phyloP scores from a whole-genome alignment of 2,797 vertebrate species.

The Cephalopachus bancanus region DNA sequence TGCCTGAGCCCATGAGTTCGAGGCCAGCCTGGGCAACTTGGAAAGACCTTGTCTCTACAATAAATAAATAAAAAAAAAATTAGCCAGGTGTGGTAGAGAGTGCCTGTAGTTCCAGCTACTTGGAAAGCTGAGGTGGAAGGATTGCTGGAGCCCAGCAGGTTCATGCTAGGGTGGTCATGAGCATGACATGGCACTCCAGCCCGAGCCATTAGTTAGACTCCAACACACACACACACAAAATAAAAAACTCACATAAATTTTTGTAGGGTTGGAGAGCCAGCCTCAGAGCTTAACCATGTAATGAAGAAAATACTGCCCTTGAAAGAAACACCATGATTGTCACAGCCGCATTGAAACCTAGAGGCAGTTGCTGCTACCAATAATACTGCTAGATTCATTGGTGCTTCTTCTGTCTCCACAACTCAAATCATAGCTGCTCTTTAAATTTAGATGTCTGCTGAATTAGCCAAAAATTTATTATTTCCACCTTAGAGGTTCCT shows the following conservation, averaged over 20 bases:
- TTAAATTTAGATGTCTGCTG: not conserved
- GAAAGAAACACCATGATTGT: not conserved
- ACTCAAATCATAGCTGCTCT: not conserved
- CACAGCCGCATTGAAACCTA: not conserved
- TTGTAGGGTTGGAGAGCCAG: not conserved
- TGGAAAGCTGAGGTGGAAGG: no score
- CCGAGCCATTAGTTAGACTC: no score
- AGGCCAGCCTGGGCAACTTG: no score
- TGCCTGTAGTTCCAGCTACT: no score
- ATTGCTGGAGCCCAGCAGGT: no score
- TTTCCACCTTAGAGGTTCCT: not conserved
- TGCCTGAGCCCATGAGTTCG: no score
- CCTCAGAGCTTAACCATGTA: not conserved
- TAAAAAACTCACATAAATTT: not conserved
- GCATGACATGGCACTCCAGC: no score
- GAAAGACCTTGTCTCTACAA: no score
- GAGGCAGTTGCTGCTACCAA: rapidly evolving
- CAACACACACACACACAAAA: not conserved
- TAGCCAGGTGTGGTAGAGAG: no score
- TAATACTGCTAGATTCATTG: rapidly evolving
- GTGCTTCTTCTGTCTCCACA: not conserved
- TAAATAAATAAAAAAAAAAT: no score
- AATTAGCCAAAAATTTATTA: not conserved
- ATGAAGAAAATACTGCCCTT: not conserved
- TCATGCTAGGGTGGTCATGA: no score